These are phyloP conservation scores for Sturnus vulgaris DNA, from an alignment of 2,113 vertebrate genomes.

Conservation along the genomic window DNA sequence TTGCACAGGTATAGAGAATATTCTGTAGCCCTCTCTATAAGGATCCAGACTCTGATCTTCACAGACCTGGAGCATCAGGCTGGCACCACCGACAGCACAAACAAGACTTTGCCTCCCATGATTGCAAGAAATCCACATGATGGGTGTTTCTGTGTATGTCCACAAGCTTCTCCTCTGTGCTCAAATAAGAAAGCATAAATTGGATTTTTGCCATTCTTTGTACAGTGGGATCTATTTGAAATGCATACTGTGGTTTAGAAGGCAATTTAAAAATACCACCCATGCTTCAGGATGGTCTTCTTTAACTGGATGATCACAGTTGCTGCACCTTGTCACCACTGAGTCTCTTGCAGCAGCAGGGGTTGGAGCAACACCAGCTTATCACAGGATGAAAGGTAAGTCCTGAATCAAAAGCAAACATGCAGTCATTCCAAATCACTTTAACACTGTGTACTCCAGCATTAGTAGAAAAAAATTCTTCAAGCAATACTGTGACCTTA, in stretches of 20 bases:
- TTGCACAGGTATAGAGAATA: too few relatives aligned
- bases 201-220: neutral
- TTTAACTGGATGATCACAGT: neutral
- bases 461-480: neutral
- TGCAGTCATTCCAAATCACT: neutral
- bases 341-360: neutral
- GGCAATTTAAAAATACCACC: neutral
- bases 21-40: neutral
- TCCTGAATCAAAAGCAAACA: neutral
- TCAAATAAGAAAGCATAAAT: neutral
- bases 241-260: neutral
- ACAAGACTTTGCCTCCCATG: fast-evolving
- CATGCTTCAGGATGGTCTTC: neutral
- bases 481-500: slow-evolving; percentile 24
- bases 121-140: neutral
- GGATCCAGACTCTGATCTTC: neutral
- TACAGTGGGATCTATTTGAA: neutral
- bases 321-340: neutral
- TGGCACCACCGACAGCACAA: neutral
- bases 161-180: neutral
- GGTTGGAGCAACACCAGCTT: neutral
- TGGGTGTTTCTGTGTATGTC: neutral
- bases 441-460: neutral
- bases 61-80: neutral
- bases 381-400: neutral